phyloP scores from a whole-genome alignment of 2,888 invertebrate genomes.

The Standfussiana lucernea region DNA sequence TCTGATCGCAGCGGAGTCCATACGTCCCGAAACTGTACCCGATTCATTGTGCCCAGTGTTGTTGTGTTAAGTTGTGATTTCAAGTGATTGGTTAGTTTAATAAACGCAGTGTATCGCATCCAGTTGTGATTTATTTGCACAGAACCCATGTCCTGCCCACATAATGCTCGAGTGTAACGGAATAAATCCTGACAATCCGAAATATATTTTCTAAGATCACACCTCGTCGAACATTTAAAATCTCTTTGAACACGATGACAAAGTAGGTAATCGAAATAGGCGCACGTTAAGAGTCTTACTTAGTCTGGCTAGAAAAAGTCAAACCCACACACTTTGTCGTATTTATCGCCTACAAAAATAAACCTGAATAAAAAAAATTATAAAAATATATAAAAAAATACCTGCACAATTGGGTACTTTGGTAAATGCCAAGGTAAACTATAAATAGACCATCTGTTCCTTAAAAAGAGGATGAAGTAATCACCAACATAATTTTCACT shows the following conservation, averaged over 20 bases:
- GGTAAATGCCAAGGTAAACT: slow-evolving; percentile 2
- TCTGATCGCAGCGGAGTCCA: too few species aligned
- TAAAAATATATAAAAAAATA: too few species aligned
- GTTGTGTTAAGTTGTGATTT: too few species aligned
- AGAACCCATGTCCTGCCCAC: too few species aligned
- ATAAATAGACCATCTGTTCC: background rate
- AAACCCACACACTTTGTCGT: background rate
- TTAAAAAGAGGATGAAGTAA: slow-evolving; percentile 44
- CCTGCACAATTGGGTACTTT: background rate
- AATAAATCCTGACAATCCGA: too few species aligned
- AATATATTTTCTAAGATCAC: too few species aligned
- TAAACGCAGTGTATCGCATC: too few species aligned
- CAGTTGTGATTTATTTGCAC: too few species aligned
- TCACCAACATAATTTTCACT: slow-evolving; percentile 34
- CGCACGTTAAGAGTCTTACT: background rate
- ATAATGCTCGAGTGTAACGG: too few species aligned
- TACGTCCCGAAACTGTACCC: too few species aligned
- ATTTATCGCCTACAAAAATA: background rate
- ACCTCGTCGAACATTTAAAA: background rate
- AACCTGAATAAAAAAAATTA: background rate
- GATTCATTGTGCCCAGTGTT: too few species aligned
- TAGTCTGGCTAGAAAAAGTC: background rate
- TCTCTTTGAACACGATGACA: background rate
- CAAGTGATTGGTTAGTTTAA: too few species aligned
- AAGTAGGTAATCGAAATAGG: background rate